Percentiles rank a stretch among this genome's conserved stretches.
phyloP scores from a whole-genome alignment of 2,113 vertebrate genomes.

The Cebus imitator region DNA sequence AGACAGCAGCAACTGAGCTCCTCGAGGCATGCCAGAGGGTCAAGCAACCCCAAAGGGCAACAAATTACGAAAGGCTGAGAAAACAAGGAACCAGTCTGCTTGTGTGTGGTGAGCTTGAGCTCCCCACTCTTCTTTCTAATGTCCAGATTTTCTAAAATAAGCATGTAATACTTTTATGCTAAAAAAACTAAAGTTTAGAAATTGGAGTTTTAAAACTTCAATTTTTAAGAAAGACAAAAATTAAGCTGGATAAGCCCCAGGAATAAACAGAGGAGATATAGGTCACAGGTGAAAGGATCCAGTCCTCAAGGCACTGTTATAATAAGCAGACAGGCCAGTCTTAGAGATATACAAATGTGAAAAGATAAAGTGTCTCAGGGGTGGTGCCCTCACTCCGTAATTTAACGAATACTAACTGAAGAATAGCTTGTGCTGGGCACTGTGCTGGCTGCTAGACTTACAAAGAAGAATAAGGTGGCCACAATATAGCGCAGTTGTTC shows the following conservation, averaged over 20 bases:
- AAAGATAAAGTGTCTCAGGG: background rate
- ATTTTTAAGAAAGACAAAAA: background rate
- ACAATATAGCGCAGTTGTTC: background rate
- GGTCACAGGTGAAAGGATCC: background rate
- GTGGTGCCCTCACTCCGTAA: background rate
- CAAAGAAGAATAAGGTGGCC: background rate
- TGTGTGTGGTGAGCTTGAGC: background rate
- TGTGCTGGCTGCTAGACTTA: background rate
- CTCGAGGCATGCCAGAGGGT: background rate
- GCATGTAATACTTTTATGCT: background rate
- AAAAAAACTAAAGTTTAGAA: background rate
- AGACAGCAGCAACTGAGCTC: background rate
- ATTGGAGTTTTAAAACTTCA: background rate
- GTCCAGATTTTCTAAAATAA: constrained; percentile 24
- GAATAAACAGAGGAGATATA: background rate
- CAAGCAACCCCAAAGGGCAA: background rate
- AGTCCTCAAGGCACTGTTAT: background rate
- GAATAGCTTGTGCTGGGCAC: accelerated
- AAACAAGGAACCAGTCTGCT: background rate
- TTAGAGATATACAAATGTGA: background rate
- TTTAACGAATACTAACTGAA: background rate
- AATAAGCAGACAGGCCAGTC: background rate
- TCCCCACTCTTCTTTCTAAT: background rate
- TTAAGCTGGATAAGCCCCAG: background rate
- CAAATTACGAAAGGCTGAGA: background rate